Evolutionary conservation across 1,140 invertebrate species (phyloP), one percentile per base, ranked within the genome.

Genomic region (Neodiprion lecontei): DNA sequence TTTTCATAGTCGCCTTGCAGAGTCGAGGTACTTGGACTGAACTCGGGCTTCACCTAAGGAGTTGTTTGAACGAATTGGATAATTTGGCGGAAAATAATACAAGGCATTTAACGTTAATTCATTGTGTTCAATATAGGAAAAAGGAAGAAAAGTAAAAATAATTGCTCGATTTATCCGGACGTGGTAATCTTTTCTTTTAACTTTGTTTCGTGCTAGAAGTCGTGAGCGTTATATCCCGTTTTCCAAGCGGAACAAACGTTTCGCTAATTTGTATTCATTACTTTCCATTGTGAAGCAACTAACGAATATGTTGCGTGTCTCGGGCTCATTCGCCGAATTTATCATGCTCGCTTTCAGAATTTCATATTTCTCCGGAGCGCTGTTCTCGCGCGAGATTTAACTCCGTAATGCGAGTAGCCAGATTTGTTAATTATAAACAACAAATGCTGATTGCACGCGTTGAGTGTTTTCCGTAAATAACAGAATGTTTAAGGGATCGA

Each of bases 301-400:
- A 61, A 61, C 53, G 53, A 61, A 61, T 61, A 61, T 61, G 53
- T 61, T 61, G 53, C 53, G 53, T 61, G 53, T 61, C 53, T 61
- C 53, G 53, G 53, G 4, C 11, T 61, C 53, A 61, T 61, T 61
- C 9, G 11, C 53, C 53, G 53, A 17, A 61, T 61, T 61, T 61
- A 61, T 61, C 53, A 61, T 17, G n/a, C 11, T 61, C 53, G 53
- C 53, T 61, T 61, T 61, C n/a, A 61, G 11, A 61, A 61, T 61
- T 61, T 61, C 53, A 61, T 61, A 61, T 61, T 21, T 61, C 53
- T 61, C 53, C n/a, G n/a, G 5, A 40, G 28, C 7, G 11, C 53
- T 61, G 53, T 17, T 61, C 53, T 9, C 53, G 11, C 53, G 53
- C 53, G 53, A 61, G 28, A 61, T 61, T 40, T 40, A 40, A 40